These are phyloP conservation scores for Ivindomyrus marchei DNA, from an alignment of 2,113 vertebrate genomes.

Conservation along the genomic window DNA sequence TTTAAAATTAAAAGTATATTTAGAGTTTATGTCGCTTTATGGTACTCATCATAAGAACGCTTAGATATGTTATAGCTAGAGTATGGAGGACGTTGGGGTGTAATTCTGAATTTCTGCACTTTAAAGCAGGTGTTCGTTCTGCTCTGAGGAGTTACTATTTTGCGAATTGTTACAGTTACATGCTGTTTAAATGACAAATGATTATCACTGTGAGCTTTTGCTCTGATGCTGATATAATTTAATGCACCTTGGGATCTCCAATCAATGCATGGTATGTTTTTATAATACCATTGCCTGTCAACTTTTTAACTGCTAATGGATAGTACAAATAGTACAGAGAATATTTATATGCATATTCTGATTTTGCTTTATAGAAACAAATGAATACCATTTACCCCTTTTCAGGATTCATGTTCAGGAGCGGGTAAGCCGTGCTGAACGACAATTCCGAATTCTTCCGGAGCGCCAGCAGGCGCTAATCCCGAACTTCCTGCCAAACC, in stretches of 20 bases:
- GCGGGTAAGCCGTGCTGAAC: conserved; percentile 84
- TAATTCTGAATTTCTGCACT: not conserved
- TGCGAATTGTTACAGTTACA: not conserved
- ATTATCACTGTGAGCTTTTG: not conserved
- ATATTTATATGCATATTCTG: not conserved
- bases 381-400: conserved; percentile 4
- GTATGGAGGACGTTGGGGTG: not conserved
- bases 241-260: not conserved
- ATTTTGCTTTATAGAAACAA: not conserved
- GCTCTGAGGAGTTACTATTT: not conserved
- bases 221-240: not conserved
- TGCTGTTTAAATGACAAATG: not conserved
- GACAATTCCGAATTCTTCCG: conserved; percentile 81
- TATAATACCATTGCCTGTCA: not conserved
- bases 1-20: not conserved
- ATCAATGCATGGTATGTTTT: not conserved
- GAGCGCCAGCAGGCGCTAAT: conserved; percentile 76
- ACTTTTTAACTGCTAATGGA: not conserved
- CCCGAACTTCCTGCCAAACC: conserved; percentile 77
- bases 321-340: not conserved
- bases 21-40: not conserved
- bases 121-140: not conserved
- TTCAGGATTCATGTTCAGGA: conserved; percentile 84
- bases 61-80: not conserved
- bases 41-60: not conserved